Conservation (phyloP, 2,797 vertebrate genomes). For the Lacerta bilineata region DNA sequence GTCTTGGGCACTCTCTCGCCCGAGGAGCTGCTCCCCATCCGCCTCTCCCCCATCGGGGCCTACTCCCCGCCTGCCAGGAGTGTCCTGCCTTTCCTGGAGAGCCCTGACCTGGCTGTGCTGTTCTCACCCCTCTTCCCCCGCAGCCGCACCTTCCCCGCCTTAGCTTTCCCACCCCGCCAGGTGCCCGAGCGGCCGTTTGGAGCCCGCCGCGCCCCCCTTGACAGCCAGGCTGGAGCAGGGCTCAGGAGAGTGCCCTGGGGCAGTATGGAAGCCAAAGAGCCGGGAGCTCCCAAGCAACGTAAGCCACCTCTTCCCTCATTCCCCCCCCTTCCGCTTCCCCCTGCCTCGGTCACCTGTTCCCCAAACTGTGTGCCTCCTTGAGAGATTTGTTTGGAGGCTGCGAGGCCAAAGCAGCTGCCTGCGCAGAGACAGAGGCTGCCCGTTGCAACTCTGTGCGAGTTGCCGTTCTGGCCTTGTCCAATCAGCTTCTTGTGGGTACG, state of each 20-base stretch:
- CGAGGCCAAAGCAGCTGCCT: no score
- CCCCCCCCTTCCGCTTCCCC: background rate
- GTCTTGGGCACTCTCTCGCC: constrained; percentile 79
- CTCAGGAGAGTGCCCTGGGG: background rate
- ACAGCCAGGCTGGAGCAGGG: constrained; percentile 39
- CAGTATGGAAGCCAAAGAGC: constrained; percentile 7
- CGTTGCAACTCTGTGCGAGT: no score
- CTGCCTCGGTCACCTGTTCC: background rate
- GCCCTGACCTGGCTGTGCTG: constrained; percentile 81
- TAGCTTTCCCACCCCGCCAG: constrained; percentile 85
- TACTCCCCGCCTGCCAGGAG: constrained; percentile 87
- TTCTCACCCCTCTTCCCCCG: constrained; percentile 90
- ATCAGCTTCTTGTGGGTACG: no score
- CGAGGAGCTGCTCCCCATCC: constrained; percentile 80
- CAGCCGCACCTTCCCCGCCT: constrained; percentile 86
- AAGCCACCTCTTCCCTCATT: constrained; percentile 46
- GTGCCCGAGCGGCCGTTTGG: constrained; percentile 71
- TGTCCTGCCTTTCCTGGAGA: constrained; percentile 79
- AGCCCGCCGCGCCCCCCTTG: constrained; percentile 56
- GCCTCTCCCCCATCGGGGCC: constrained; percentile 91
- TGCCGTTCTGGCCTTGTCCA: no score
- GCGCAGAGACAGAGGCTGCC: no score
- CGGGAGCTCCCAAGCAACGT: constrained; percentile 67
- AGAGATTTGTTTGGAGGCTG: no score
- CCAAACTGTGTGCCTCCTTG: background rate